phyloP scores from a whole-genome alignment of 2,797 vertebrate species.

The Platalea minor region DNA sequence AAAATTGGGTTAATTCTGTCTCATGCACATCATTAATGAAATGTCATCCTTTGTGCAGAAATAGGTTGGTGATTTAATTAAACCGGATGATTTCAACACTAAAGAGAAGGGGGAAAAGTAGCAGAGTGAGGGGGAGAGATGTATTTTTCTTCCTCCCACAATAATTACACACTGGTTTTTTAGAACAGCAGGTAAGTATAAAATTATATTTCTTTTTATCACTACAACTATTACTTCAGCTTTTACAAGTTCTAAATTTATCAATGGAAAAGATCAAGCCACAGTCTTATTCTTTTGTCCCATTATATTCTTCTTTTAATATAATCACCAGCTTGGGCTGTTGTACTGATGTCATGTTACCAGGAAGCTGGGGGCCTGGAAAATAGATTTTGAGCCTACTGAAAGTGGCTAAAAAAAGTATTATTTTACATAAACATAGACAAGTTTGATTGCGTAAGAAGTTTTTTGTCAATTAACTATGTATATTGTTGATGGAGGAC shows the following conservation, averaged over 20 bases:
- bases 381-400: conserved; percentile 25
- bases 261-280: conserved; percentile 62
- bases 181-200: neutral
- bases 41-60: conserved; percentile 58
- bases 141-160: conserved; percentile 49
- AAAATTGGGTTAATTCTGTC: conserved; percentile 55
- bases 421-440: conserved; percentile 36
- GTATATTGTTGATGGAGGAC: neutral
- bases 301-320: conserved; percentile 51
- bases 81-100: conserved; percentile 14
- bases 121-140: conserved; percentile 21
- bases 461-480: conserved; percentile 4
- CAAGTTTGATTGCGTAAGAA: neutral
- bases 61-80: conserved; percentile 50
- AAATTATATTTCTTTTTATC: conserved; percentile 53
- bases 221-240: conserved; percentile 54
- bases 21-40: conserved; percentile 52
- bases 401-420: conserved; percentile 1
- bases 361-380: conserved; percentile 52
- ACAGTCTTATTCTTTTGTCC: conserved; percentile 37
- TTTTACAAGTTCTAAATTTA: conserved; percentile 71
- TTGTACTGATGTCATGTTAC: conserved; percentile 53
- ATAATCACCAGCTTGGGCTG: conserved; percentile 54
- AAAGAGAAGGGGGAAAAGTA: conserved; percentile 3
- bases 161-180: conserved; percentile 28